Conservation (phyloP, 2,113 vertebrate species). For the Phocoena phocoena region DNA sequence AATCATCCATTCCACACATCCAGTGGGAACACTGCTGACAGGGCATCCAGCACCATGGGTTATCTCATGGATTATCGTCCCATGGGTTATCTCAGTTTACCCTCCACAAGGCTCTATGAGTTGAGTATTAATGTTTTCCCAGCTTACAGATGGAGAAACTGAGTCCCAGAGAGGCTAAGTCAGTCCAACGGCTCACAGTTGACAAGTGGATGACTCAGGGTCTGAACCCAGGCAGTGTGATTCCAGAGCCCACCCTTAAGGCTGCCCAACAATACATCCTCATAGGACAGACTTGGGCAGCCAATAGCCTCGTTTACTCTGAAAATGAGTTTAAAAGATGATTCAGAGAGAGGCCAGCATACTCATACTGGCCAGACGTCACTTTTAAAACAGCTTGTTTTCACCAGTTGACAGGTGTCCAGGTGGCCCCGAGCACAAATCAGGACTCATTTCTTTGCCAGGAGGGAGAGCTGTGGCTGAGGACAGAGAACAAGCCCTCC, state of each 20-base stretch:
- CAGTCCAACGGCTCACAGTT: background rate
- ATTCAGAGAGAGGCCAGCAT: background rate
- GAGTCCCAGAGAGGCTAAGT: background rate
- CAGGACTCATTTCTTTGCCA: conserved; percentile 53
- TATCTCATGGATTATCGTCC: background rate
- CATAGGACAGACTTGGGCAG: background rate
- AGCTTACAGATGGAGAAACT: background rate
- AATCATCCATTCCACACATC: background rate
- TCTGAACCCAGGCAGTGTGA: background rate
- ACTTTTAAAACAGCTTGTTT: conserved; percentile 61
- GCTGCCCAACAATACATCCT: background rate
- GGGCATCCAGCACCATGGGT: background rate
- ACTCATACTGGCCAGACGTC: background rate
- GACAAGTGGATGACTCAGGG: background rate
- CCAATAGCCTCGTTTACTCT: background rate
- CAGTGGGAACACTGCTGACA: background rate
- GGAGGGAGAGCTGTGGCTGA: background rate
- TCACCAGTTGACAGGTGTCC: conserved; percentile 52
- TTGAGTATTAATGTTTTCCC: background rate
- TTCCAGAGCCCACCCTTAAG: background rate
- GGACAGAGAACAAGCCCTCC: conserved; percentile 21
- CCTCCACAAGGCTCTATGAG: background rate
- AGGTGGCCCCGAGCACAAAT: conserved; percentile 4
- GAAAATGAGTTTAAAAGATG: conserved; percentile 38
- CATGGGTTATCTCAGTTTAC: background rate